phyloP scores from a whole-genome alignment of 2,797 vertebrate species.

The Argyrosomus regius region DNA sequence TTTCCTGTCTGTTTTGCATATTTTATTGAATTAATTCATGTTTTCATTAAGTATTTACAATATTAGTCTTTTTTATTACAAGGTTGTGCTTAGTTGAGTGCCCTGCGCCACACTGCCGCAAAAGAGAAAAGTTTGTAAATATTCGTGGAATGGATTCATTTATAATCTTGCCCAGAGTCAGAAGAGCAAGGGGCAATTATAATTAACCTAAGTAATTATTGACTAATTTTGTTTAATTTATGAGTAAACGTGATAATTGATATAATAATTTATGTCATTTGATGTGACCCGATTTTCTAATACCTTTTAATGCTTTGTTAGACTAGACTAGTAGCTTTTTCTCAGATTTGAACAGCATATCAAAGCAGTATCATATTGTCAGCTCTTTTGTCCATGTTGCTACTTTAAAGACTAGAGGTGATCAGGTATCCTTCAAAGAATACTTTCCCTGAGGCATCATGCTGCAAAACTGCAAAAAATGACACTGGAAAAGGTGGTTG shows the following conservation, averaged over 20 bases:
- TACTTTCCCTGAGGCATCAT: not conserved
- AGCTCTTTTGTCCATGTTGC: conserved; percentile 1
- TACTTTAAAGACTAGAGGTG: conserved; percentile 19
- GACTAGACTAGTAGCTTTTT: not conserved
- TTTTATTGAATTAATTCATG: conserved; percentile 63
- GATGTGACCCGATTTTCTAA: conserved; percentile 33
- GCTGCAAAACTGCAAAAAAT: not conserved
- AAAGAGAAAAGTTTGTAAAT: conserved; percentile 34
- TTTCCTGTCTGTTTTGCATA: conserved; percentile 60
- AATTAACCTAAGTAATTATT: conserved; percentile 31
- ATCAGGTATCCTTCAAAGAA: not conserved
- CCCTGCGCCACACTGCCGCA: conserved; percentile 1
- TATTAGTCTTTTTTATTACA: conserved; percentile 41
- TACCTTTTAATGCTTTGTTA: conserved; percentile 9
- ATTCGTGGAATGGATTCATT: conserved; percentile 34
- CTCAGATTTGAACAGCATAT: conserved; percentile 10
- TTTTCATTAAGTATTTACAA: conserved; percentile 65
- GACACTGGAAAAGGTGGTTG: conserved; percentile 10
- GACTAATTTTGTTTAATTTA: conserved; percentile 34
- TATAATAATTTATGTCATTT: conserved; percentile 38
- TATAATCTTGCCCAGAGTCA: conserved; percentile 8
- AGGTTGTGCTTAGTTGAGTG: conserved; percentile 29
- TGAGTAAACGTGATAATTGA: conserved; percentile 27
- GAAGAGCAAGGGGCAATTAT: conserved; percentile 5
- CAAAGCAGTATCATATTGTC: conserved; percentile 1